These are phyloP conservation scores for Crax fasciolata DNA, from an alignment of 2,797 vertebrate species.

Conservation along the genomic window DNA sequence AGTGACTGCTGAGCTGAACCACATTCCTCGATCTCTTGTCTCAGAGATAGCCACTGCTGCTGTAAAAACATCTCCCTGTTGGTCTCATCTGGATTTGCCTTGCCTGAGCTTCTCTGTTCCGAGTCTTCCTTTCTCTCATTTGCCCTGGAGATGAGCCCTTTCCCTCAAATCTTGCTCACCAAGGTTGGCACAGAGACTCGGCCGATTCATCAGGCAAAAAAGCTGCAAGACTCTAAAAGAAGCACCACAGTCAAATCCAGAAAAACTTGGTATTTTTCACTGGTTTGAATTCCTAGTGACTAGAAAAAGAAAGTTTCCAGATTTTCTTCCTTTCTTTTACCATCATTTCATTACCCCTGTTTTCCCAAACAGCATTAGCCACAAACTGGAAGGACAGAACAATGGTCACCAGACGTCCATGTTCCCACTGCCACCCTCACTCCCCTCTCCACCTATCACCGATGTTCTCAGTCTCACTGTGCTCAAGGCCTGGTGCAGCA, in stretches of 20 bases:
- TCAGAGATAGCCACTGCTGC: background rate
- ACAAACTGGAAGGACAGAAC: background rate
- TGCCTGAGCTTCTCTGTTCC: background rate
- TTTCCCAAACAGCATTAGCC: background rate
- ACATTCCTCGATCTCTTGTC: background rate
- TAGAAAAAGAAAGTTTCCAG: background rate
- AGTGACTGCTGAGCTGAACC: background rate
- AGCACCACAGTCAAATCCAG: background rate
- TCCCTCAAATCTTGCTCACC: background rate
- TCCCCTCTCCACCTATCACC: background rate
- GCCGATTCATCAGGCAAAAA: background rate
- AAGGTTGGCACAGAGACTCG: background rate
- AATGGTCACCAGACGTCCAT: background rate
- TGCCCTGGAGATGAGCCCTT: background rate
- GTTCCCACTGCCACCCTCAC: background rate
- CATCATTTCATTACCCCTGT: background rate
- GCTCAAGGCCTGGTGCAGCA: background rate
- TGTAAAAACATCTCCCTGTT: background rate
- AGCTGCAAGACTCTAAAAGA: background rate
- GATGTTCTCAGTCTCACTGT: background rate
- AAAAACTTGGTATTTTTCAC: background rate
- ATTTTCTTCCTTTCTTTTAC: background rate
- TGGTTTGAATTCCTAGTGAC: background rate
- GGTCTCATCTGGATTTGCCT: background rate
- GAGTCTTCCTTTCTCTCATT: background rate